Base-by-base conservation (phyloP, 2,113 vertebrate genomes). In the Synodontis membranacea region DNA sequence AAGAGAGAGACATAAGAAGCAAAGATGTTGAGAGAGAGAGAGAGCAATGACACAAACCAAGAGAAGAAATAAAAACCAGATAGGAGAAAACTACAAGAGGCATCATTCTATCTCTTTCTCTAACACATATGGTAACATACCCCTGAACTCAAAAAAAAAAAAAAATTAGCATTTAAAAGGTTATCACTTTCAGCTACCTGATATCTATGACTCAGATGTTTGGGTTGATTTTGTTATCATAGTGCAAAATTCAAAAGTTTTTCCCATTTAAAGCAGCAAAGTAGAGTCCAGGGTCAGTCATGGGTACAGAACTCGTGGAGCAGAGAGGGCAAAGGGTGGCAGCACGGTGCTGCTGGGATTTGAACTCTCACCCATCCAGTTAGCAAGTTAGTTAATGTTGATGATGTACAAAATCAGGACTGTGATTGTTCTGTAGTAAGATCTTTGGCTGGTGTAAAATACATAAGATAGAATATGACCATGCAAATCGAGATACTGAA, bases 11-110 rank as follows among this genome's bases (percentile, higher is more conserved):
- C n/a, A 54, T 54, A 52, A 34, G 10, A 79, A 37, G 48, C n/a
- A 79, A 46, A 54, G n/a, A 52, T 19, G 44, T 21, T 21, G 10
- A 74, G 12, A 72, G 68, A 68, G 31, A 54, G 11, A 56, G 28
- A 79, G 19, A 72, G 44, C 62, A 70, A 60, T 44, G 60, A n/a
- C 34, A 80, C 17, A 80, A 48, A 56, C 19, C 44, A 68, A 21
- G 39, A 11, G 28, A 52, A 66, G 60, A 66, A 48, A 56, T 79
- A 6, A 72, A 82, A 87, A 66, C 85, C 28, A 39, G 52, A 87
- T 54, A 88, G 84, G 83, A 48, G 48, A 54, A 75, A 60, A 82
- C 28, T 17, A 44, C 46, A 1, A 25, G 23, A 46, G 14, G 15
- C 14, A n/a, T 31, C 2, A 17, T 31, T 50, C 15, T 50, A 52